Evolutionary conservation across 2,113 vertebrate genomes (phyloP), one percentile per base, ranked within the genome.

Genomic region (Anseranas semipalmata): DNA sequence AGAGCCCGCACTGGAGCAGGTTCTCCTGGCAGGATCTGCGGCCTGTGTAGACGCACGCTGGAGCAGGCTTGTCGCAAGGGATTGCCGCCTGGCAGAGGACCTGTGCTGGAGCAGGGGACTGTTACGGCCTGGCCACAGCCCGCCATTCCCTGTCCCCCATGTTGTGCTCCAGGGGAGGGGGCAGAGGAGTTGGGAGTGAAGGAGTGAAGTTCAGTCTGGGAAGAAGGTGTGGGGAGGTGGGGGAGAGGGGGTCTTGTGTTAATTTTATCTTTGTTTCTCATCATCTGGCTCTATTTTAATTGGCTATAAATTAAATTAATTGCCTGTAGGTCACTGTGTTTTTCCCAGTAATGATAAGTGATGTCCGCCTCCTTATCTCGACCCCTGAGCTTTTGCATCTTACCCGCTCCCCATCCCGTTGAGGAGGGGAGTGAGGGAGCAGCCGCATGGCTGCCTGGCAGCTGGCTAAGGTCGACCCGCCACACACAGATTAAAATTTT

Each of bases 161-260:
- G 56, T 0, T 0, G 30, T 1, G 0, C 39, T 37, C 5, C 0
- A 8, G 19, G 56, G 7, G 10, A 39, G 43, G 14, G 45, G 6
- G 41, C 62, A 28, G 50, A 52, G 50, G 21, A 24, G 52, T 20
- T 59, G 37, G 76, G 37, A 82, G 66, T 32, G 55, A 45, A 30
- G 35, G 41, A 58, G 35, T 58, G 35, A 85, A 58, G 33, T 33
- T n/a, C 20, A 25, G 15, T 41, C 41, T 0, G 3, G 25, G 27
- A 52, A 75, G 58, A 75, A 28, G 27, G 52, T 28, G 28, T 5
- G 43, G 9, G 5, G 7, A 12, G 20, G 2, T 15, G 33, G 24
- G 6, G 2, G 17, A 9, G 7, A 56, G 28, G 20, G 6, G 4
- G 2, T 30, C 10, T 24, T 16, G 10, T 4, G 32, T 73, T 65